These are phyloP conservation scores for Pachyrhynchus sulphureomaculatus DNA, from an alignment of 1,140 invertebrate genomes.

Conservation along the genomic window DNA sequence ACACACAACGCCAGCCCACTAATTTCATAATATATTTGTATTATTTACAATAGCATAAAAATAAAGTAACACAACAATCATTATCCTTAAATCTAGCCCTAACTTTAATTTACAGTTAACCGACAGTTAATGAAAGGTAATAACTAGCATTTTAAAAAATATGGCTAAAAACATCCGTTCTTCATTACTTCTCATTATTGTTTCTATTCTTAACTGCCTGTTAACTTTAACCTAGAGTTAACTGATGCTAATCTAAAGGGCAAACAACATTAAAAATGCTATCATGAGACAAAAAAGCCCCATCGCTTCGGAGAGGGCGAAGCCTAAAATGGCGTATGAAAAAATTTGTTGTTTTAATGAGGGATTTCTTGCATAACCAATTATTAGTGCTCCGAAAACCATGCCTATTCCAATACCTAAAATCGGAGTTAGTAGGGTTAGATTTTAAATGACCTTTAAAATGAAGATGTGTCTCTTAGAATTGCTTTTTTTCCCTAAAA, in stretches of 20 bases:
- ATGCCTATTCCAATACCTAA: slow-evolving; percentile 88
- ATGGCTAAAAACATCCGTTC: too few species aligned
- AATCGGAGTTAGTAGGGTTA: slow-evolving; percentile 41
- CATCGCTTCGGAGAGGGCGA: slow-evolving; percentile 93
- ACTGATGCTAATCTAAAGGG: slow-evolving; percentile 52
- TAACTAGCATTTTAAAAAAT: neutral
- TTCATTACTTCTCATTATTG: too few species aligned
- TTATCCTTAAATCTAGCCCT: slow-evolving; percentile 5
- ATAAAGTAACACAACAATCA: neutral
- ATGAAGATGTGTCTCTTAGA: too few species aligned
- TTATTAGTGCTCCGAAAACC: slow-evolving; percentile 89
- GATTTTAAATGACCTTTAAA: neutral
- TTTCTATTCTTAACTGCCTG: neutral
- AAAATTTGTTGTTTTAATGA: slow-evolving; percentile 93
- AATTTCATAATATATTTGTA: too few species aligned
- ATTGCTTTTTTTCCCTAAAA: too few species aligned
- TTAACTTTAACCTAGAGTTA: slow-evolving; percentile 2
- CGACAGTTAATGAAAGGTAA: neutral
- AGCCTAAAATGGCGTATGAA: slow-evolving; percentile 90
- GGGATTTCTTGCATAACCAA: slow-evolving; percentile 90
- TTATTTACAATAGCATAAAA: neutral
- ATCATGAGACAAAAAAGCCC: slow-evolving; percentile 97
- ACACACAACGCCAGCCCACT: too few species aligned
- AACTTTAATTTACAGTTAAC: slow-evolving; percentile 1
- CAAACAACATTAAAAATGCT: slow-evolving; percentile 89